Evolutionary conservation across 2,888 invertebrate species (phyloP).

Genomic region (Drosophila melanocephala): DNA sequence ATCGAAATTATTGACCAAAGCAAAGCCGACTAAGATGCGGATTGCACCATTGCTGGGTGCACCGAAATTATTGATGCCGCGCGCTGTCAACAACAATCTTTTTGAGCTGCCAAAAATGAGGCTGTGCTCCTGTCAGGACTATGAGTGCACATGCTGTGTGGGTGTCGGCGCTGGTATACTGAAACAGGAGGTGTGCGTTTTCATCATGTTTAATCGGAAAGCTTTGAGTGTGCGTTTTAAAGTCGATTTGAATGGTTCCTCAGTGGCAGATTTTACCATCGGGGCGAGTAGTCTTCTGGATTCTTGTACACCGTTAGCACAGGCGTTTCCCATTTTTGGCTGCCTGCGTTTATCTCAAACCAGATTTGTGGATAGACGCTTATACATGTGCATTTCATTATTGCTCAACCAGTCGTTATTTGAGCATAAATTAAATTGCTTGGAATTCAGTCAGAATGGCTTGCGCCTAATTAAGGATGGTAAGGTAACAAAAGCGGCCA

Average conservation of each 20-base stretch:
- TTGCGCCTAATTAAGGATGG: slow-evolving; percentile 24
- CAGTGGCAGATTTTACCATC: slow-evolving; percentile 49
- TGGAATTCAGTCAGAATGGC: slow-evolving; percentile 58
- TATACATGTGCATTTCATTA: slow-evolving; percentile 62
- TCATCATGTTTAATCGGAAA: slow-evolving; percentile 36
- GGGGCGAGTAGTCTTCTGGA: slow-evolving; percentile 62
- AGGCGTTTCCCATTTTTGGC: slow-evolving; percentile 62
- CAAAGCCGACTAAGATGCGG: slow-evolving; percentile 5
- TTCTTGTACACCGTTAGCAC: slow-evolving; percentile 60
- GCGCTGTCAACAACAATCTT: slow-evolving; percentile 50
- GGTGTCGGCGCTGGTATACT: slow-evolving; percentile 53
- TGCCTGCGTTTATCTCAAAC: slow-evolving; percentile 71
- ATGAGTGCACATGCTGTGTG: slow-evolving; percentile 65
- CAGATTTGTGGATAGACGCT: slow-evolving; percentile 41
- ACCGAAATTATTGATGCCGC: background rate
- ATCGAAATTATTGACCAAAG: background rate
- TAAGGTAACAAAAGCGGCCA: background rate
- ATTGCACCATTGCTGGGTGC: slow-evolving; percentile 16
- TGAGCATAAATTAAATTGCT: slow-evolving; percentile 65
- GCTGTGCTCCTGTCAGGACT: slow-evolving; percentile 64
- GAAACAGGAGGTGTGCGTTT: slow-evolving; percentile 52
- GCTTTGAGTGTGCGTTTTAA: slow-evolving; percentile 44
- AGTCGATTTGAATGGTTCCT: slow-evolving; percentile 51
- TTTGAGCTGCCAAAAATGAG: slow-evolving; percentile 65
- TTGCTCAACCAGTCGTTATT: slow-evolving; percentile 61